Base-by-base conservation (phyloP, 2,797 vertebrate species). In the Bradypodion ventrale region DNA sequence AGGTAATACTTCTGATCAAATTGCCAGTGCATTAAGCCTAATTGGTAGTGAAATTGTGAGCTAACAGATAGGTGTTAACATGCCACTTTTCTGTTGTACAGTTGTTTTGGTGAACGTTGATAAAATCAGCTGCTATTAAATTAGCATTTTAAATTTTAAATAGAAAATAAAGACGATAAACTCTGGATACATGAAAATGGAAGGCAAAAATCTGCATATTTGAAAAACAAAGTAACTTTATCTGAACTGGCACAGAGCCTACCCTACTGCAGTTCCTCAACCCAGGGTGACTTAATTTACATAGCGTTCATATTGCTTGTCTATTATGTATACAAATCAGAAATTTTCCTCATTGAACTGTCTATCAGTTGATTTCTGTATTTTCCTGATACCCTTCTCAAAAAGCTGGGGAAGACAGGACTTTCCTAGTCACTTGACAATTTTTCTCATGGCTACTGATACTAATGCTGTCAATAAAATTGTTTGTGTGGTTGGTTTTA, bases 41-140 rank as follows among this genome's bases (percentile, higher is more conserved):
- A 72, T 72, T 72, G n/a, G 56, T 74, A 44, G 40, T 35, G 6
- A 40, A 37, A 63, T 25, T 44, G 40, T 74, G 29, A 73, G 73
- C 27, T 82, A 62, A 62, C 82, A 73, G 44, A 70, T 74, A 63
- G 80, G 49, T 60, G 70, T 82, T 49, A 82, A 63, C 62, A 49
- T 82, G 29, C 70, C 40, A 6, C 56, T 82, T 82, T 74, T 44
- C 59, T 49, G 40, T 27, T 74, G 29, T 82, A n/a, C 27, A 21
- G 21, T 62, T 73, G 49, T 82, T 29, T 62, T 15, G 44, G 42
- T 63, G 70, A 63, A 82, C 63, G 5, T n/a, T 74, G 40, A 27
- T 63, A 19, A 74, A 82, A 32, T 19, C 10, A 62, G 69, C n/a
- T 16, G 49, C 66, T 59, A 81, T 81, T 66, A n/a, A 81, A 81